Percentiles rank a stretch among this genome's conserved stretches.
Conservation (phyloP, 2,888 invertebrate species). For the Norana najaformis region DNA sequence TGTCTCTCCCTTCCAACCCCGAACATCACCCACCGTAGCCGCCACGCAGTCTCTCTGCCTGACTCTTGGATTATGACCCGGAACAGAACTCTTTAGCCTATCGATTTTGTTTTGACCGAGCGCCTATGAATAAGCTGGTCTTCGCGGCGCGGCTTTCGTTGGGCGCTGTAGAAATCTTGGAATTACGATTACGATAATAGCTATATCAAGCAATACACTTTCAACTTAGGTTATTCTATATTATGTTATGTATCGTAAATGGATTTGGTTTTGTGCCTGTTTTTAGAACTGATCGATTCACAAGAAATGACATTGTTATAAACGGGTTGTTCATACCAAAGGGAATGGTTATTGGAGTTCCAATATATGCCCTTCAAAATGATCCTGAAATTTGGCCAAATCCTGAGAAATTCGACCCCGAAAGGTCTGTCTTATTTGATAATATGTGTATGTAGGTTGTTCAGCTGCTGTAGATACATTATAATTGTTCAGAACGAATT, state of each 20-base stretch:
- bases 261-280: neutral
- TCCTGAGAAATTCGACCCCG: constrained; percentile 41
- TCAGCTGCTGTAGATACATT: neutral
- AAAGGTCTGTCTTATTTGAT: constrained; percentile 35
- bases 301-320: constrained; percentile 31
- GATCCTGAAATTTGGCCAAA: constrained; percentile 42
- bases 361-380: constrained; percentile 41
- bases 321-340: constrained; percentile 37
- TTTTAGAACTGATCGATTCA: constrained; percentile 33
- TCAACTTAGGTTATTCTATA: neutral
- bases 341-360: constrained; percentile 37
- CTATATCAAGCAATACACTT: neutral
- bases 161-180: no score
- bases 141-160: no score
- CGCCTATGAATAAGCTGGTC: no score
- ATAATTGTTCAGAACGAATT: neutral
- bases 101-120: no score
- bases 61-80: no score
- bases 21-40: no score
- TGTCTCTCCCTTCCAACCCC: no score
- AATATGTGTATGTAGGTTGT: neutral
- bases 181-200: no score
- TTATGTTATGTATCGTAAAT: neutral
- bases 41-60: no score
- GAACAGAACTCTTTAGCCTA: no score